Conservation (phyloP, 2,113 vertebrate genomes). For the Passer domesticus region DNA sequence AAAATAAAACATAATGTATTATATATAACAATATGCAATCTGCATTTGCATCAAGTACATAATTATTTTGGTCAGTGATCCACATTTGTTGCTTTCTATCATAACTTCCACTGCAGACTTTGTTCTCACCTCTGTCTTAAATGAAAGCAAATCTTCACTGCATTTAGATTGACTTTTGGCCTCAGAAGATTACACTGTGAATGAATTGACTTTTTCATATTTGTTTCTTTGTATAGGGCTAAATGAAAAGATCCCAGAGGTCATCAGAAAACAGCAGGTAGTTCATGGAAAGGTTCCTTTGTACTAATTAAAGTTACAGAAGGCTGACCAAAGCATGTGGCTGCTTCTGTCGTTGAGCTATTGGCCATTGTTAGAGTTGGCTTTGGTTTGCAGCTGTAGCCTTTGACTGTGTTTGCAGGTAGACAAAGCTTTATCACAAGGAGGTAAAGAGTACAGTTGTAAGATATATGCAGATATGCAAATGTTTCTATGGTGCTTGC, state of each 20-base stretch:
- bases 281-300: constrained; percentile 98
- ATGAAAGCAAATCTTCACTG: constrained; percentile 84
- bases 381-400: constrained; percentile 99
- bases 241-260: constrained; percentile 99
- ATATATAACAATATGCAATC: constrained; percentile 91
- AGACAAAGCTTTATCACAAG: constrained; percentile 99
- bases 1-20: constrained; percentile 76
- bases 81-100: constrained; percentile 92
- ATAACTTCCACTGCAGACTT: constrained; percentile 82
- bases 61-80: constrained; percentile 96
- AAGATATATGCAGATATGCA: constrained; percentile 95
- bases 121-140: constrained; percentile 83
- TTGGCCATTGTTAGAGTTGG: constrained; percentile 99
- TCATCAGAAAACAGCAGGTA: constrained; percentile 97
- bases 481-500: constrained; percentile 93
- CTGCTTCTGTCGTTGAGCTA: constrained; percentile 97
- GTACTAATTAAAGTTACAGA: constrained; percentile 99
- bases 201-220: constrained; percentile 80
- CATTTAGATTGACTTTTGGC: constrained; percentile 84
- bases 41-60: constrained; percentile 95
- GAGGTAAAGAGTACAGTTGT: constrained; percentile 97
- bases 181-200: constrained; percentile 89
- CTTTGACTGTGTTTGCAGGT: constrained; percentile 99
- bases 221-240: constrained; percentile 93
- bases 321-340: constrained; percentile 92